Evolutionary conservation across 2,113 vertebrate genomes (phyloP).

Genomic region (Leptobrachium leishanense): DNA sequence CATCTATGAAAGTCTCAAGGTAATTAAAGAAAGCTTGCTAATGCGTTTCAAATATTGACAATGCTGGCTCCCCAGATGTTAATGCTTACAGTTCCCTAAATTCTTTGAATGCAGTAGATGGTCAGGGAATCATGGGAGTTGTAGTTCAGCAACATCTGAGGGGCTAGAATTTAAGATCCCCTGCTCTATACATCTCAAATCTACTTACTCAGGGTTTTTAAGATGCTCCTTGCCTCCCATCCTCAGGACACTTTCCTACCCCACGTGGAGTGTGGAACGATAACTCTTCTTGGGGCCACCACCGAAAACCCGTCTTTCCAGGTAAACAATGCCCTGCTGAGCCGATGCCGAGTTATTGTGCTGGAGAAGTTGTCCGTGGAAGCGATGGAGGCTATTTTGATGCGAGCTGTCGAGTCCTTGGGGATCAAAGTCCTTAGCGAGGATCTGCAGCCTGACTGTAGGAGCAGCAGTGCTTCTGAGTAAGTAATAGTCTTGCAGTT

Average conservation of each 20-base stretch:
- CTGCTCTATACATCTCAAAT: too few species aligned
- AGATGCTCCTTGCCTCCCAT: conserved; percentile 67
- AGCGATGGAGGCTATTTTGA: conserved; percentile 83
- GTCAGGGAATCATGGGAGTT: too few species aligned
- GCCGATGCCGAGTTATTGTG: conserved; percentile 92
- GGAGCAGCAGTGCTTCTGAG: conserved; percentile 69
- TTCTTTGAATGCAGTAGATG: too few species aligned
- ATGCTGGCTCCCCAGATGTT: too few species aligned
- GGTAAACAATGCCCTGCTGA: conserved; percentile 89
- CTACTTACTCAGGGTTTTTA: conserved; percentile 61
- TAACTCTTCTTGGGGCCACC: conserved; percentile 94
- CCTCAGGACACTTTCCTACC: conserved; percentile 87
- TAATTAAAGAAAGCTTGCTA: too few species aligned
- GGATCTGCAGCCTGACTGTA: conserved; percentile 56
- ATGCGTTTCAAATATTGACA: too few species aligned
- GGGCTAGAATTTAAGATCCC: too few species aligned
- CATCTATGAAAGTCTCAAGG: too few species aligned
- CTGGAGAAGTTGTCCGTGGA: conserved; percentile 87
- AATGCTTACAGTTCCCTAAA: too few species aligned
- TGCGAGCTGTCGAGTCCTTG: conserved; percentile 77
- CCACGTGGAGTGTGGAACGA: conserved; percentile 91
- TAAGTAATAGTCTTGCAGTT: conserved; percentile 74
- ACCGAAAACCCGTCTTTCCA: conserved; percentile 98
- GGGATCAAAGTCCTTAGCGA: conserved; percentile 77
- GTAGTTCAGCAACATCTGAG: too few species aligned